These are phyloP conservation scores for Scotopteryx bipunctaria DNA, from an alignment of 2,888 invertebrate genomes.

Conservation along the genomic window DNA sequence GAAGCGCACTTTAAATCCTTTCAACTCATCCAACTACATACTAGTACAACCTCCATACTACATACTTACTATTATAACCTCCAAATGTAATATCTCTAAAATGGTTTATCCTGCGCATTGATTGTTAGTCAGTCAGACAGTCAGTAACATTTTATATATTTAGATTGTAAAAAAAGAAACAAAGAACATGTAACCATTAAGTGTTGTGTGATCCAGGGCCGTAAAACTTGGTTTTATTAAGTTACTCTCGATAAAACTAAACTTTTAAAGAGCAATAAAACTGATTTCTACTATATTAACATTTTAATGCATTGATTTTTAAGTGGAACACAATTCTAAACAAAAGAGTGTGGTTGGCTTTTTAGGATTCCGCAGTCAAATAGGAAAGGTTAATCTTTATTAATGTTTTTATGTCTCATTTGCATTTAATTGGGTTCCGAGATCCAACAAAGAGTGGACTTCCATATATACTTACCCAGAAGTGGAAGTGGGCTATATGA, in stretches of 20 bases:
- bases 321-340: conserved; percentile 10
- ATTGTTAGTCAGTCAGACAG: no score
- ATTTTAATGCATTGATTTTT: conserved; percentile 11
- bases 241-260: conserved; percentile 27
- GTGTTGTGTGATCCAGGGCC: conserved; percentile 18
- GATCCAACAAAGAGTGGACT: no score
- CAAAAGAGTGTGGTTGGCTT: conserved; percentile 3
- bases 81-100: no score
- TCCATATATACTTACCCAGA: no score
- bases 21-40: no score
- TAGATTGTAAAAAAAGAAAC: conserved; percentile 12
- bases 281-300: conserved; percentile 23
- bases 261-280: conserved; percentile 22
- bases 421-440: background rate
- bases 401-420: background rate
- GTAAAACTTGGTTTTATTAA: conserved; percentile 28
- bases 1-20: no score
- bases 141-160: conserved; percentile 1
- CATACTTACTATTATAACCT: no score
- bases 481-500: no score
- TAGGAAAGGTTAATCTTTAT: no score
- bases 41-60: no score
- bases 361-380: background rate
- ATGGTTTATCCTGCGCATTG: no score
- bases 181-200: conserved; percentile 20